phyloP scores from a whole-genome alignment of 2,113 vertebrate species.

The Phycodurus eques region DNA sequence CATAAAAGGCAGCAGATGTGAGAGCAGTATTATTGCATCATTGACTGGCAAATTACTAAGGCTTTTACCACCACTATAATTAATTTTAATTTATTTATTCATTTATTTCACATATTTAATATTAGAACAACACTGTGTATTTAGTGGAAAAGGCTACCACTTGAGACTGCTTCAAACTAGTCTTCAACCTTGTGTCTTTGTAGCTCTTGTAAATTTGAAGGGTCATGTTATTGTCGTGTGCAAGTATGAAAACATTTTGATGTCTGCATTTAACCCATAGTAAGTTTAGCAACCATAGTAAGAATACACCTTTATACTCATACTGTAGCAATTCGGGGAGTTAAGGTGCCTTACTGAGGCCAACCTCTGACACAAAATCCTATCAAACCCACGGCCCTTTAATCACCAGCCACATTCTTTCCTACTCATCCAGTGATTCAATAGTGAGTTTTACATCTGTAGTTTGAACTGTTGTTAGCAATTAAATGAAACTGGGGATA shows the following conservation, averaged over 20 bases:
- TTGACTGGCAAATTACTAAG: neutral
- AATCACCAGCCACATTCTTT: no score
- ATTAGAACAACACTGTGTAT: neutral
- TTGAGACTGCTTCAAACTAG: neutral
- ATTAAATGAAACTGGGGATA: neutral
- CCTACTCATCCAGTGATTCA: neutral
- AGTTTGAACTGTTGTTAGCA: neutral
- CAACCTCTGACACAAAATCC: no score
- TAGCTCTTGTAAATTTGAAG: neutral
- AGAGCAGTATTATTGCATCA: neutral
- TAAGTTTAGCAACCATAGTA: no score
- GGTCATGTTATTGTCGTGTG: no score
- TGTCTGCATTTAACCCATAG: no score
- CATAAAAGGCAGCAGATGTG: neutral
- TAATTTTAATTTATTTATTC: neutral
- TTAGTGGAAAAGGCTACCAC: neutral
- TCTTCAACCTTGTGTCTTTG: neutral
- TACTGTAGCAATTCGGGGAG: no score
- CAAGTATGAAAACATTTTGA: no score
- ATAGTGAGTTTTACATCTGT: slow-evolving; percentile 1
- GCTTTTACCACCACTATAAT: neutral
- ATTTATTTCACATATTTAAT: neutral
- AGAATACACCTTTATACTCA: no score
- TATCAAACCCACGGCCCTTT: no score
- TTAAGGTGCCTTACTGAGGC: no score